A percentile compares a stretch with the other conserved stretches of the same genome.
Evolutionary conservation across 2,888 invertebrate genomes (phyloP).

Genomic region (Drosophila aldrichi): DNA sequence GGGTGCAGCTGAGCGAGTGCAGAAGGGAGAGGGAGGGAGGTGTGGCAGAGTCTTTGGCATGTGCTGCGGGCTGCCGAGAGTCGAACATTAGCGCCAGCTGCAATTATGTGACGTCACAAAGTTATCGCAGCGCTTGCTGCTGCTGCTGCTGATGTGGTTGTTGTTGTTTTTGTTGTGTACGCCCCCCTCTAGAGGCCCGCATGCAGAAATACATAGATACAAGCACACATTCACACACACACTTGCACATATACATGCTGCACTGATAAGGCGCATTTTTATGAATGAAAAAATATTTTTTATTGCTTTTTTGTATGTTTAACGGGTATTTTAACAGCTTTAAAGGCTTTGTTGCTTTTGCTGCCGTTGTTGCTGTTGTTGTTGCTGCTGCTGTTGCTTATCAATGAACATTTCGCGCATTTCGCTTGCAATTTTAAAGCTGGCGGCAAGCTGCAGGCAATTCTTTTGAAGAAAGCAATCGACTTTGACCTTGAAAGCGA

Average conservation of each 20-base stretch:
- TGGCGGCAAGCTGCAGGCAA: constrained; percentile 56
- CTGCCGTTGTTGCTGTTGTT: background rate
- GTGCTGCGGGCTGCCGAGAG: constrained; percentile 31
- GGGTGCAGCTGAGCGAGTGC: background rate
- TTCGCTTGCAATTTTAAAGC: constrained; percentile 43
- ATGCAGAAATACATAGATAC: constrained; percentile 20
- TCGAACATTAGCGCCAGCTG: constrained; percentile 73
- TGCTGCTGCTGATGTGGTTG: constrained; percentile 5
- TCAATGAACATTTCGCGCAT: constrained; percentile 55
- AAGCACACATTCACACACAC: constrained; percentile 21
- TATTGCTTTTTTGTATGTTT: constrained; percentile 66
- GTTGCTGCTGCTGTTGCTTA: constrained; percentile 50
- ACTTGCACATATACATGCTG: constrained; percentile 3
- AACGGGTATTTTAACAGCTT: constrained; percentile 60
- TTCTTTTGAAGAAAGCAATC: constrained; percentile 63
- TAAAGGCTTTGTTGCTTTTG: constrained; percentile 44
- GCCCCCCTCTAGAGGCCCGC: constrained; percentile 45
- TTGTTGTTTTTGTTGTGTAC: constrained; percentile 30
- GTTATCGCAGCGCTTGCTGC: constrained; percentile 27
- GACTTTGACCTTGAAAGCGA: constrained; percentile 63
- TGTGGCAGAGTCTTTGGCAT: constrained; percentile 15
- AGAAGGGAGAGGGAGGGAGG: background rate
- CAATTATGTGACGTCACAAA: constrained; percentile 72
- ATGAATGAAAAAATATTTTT: constrained; percentile 73
- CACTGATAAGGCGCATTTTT: constrained; percentile 70